Evolutionary conservation across 2,888 invertebrate genomes (phyloP), one percentile per base, ranked within the genome.

Genomic region (Torymus texanus): DNA sequence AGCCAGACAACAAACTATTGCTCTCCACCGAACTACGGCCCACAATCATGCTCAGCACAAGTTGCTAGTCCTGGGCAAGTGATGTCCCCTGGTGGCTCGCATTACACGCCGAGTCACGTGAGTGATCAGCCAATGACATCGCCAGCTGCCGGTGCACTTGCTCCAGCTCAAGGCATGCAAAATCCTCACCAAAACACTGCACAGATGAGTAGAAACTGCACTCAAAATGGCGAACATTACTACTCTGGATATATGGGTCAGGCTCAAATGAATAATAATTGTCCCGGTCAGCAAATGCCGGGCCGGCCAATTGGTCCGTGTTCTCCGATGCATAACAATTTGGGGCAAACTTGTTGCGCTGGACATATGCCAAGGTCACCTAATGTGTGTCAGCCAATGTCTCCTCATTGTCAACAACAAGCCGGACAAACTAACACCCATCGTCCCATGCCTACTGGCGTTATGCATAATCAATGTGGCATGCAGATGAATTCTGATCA

Each of bases 331-430:
- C 85, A 87, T 55, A 84, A 83, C 21, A 78, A 83, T 14, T 13
- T 75, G 21, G 84, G 81, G 10, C 84, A 83, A 50, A 80, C 84
- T 10, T 88, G 88, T 53, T 82, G 84, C 0, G 78, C 78, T 0
- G 82, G 81, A 68, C 87, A 87, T 58, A 65, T 82, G 8, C 10
- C 82, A 0, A 82, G 83, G 72, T 81, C 82, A n/a, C 77, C 83
- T 8, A 80, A 75, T 29, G 84, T 86, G 41, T 89, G 90, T 55
- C 88, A 87, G 21, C 87, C 88, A 18, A 75, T 88, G 51, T 86
- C 88, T 1, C 87, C 88, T 5, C 88, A 87, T 29, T 88, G 87
- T 88, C 84, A 90, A 83, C 86, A 92, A 89, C 85, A 91, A 92
- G 89, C 78, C 59, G 18, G 68, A 61, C 58, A 77, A 56, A 4